A percentile compares a stretch with the other conserved stretches of the same genome.
phyloP scores from a whole-genome alignment of 2,888 invertebrate genomes.

The Mellilla xanthometata region DNA sequence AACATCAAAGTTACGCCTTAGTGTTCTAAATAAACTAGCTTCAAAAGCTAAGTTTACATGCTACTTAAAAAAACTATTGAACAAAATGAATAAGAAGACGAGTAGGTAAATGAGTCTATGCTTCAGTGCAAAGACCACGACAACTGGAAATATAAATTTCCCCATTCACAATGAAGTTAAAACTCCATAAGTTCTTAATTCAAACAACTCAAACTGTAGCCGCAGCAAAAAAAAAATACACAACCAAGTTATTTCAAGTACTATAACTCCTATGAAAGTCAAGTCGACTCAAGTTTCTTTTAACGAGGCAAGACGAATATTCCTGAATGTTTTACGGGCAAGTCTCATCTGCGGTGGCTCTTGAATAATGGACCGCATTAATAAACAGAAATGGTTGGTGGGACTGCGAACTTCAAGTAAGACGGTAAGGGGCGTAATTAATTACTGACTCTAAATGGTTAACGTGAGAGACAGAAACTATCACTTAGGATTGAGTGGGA shows the following conservation, averaged over 20 bases:
- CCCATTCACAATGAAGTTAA: too few relatives aligned
- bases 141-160: too few relatives aligned
- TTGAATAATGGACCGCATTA: conserved; percentile 75
- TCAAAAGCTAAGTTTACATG: too few relatives aligned
- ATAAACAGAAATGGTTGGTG: conserved; percentile 69
- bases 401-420: conserved; percentile 55
- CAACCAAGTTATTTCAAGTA: conserved; percentile 14
- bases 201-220: neutral
- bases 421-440: conserved; percentile 53
- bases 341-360: conserved; percentile 72
- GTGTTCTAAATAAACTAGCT: too few relatives aligned
- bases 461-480: conserved; percentile 55
- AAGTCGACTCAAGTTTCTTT: conserved; percentile 62
- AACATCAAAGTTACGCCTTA: too few relatives aligned
- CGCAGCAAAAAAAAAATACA: conserved; percentile 2
- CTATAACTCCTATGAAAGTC: conserved; percentile 44
- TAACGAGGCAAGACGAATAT: conserved; percentile 64
- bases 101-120: too few relatives aligned
- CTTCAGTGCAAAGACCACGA: too few relatives aligned
- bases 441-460: conserved; percentile 56
- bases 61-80: too few relatives aligned
- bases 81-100: too few relatives aligned
- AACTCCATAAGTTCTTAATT: too few relatives aligned
- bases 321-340: conserved; percentile 62
- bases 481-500: conserved; percentile 56